A percentile compares a stretch with the other conserved stretches of the same genome.
Evolutionary conservation across 2,888 invertebrate species (phyloP).

Genomic region (Drosophila meridionalis): DNA sequence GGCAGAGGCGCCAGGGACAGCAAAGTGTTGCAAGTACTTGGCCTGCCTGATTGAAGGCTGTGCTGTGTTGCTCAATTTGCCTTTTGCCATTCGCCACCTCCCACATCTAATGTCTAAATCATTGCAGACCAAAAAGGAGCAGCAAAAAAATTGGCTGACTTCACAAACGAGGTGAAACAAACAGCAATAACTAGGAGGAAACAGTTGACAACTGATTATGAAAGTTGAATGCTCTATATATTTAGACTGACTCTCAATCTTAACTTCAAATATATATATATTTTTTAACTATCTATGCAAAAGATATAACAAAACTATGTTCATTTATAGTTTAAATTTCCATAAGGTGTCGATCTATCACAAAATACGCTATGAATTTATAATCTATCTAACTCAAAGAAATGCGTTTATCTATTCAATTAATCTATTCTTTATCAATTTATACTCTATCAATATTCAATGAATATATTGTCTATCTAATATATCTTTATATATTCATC

Average conservation of each 20-base stretch:
- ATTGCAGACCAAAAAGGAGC: conserved; percentile 43
- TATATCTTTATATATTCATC: too few relatives aligned
- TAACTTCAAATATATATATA: too few relatives aligned
- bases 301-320: too few relatives aligned
- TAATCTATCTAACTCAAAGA: too few relatives aligned
- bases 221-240: conserved; percentile 10
- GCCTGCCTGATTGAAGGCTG: conserved; percentile 38
- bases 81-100: conserved; percentile 20
- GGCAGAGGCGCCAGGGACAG: not conserved
- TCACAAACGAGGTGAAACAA: conserved; percentile 32
- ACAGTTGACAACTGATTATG: not conserved
- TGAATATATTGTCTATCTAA: too few relatives aligned
- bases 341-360: too few relatives aligned
- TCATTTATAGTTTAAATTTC: too few relatives aligned
- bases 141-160: conserved; percentile 31
- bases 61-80: conserved; percentile 37
- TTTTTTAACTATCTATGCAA: too few relatives aligned
- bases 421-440: too few relatives aligned
- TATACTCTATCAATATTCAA: too few relatives aligned
- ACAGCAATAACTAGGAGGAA: conserved; percentile 23
- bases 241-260: not conserved
- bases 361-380: too few relatives aligned
- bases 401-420: too few relatives aligned
- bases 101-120: conserved; percentile 56
- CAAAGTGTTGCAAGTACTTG: conserved; percentile 8